Evolutionary conservation across 2,113 vertebrate species (phyloP).

Genomic region (Oreocharis arfaki): DNA sequence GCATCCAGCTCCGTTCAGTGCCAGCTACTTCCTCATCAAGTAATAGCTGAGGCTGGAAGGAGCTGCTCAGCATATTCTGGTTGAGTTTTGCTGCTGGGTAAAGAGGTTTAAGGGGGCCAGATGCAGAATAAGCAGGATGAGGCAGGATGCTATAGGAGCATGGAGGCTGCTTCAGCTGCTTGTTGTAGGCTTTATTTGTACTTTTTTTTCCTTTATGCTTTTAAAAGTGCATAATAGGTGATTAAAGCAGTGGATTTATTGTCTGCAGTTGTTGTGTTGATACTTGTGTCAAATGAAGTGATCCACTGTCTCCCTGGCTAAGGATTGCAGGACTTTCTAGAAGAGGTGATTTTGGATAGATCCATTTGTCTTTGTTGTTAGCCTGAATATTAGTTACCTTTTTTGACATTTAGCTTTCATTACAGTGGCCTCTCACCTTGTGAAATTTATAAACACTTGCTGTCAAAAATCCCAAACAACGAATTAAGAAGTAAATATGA

Average conservation of each 20-base stretch:
- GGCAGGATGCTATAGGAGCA: not conserved
- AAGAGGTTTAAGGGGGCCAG: not conserved
- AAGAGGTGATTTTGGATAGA: not conserved
- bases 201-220: no score
- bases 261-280: not conserved
- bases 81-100: not conserved
- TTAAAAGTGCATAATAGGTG: not conserved
- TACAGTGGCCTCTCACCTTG: not conserved
- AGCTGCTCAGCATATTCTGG: not conserved
- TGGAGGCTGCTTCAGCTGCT: not conserved
- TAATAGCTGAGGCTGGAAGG: conserved; percentile 3
- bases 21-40: conserved; percentile 7
- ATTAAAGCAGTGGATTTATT: not conserved
- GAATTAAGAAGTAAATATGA: not conserved
- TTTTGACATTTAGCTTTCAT: not conserved
- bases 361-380: not conserved
- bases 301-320: not conserved
- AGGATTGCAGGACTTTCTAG: not conserved
- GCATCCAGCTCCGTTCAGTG: not conserved
- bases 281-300: not conserved
- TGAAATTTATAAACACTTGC: not conserved
- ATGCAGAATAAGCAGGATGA: not conserved
- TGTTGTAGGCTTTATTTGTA: not conserved
- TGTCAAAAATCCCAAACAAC: not conserved
- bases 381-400: not conserved